Conservation (phyloP, 1,140 invertebrate genomes). For the Sminthurinus signatus region DNA sequence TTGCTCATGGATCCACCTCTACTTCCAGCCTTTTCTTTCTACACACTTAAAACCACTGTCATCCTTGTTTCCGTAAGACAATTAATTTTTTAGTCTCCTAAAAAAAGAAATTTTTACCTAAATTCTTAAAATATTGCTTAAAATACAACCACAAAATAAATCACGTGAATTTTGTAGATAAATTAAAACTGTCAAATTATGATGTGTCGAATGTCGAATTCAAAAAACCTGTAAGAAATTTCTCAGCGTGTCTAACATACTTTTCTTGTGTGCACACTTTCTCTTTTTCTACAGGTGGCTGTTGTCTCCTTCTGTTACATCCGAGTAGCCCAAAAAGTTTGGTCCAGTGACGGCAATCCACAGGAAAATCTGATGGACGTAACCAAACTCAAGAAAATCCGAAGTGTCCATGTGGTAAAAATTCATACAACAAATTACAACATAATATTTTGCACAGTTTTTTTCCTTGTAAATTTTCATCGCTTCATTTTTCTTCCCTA, state of each 20-base stretch:
- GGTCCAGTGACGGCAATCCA: slow-evolving; percentile 28
- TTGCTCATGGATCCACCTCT: slow-evolving; percentile 9
- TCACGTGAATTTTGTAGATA: too few relatives aligned
- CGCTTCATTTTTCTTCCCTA: too few relatives aligned
- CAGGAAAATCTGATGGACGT: slow-evolving; percentile 32
- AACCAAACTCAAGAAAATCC: slow-evolving; percentile 30
- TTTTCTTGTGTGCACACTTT: not conserved
- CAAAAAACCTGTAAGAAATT: too few relatives aligned
- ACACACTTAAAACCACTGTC: slow-evolving; percentile 23
- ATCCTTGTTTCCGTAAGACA: slow-evolving; percentile 23
- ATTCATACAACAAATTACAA: too few relatives aligned
- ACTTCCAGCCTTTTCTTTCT: not conserved
- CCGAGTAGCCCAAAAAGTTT: slow-evolving; percentile 31
- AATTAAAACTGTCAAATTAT: too few relatives aligned
- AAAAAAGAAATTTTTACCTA: too few relatives aligned
- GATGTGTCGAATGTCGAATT: too few relatives aligned
- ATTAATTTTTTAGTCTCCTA: too few relatives aligned
- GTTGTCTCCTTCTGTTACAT: slow-evolving; percentile 37
- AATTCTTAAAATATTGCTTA: too few relatives aligned
- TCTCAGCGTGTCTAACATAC: not conserved
- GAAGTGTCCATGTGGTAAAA: slow-evolving; percentile 22
- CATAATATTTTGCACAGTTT: too few relatives aligned
- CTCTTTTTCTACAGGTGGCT: not conserved
- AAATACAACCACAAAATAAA: too few relatives aligned
- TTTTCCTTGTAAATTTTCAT: too few relatives aligned